Percentiles rank a stretch among this genome's conserved stretches.
These are phyloP conservation scores for Dicycla oo DNA, from an alignment of 2,888 invertebrate genomes.

Conservation along the genomic window DNA sequence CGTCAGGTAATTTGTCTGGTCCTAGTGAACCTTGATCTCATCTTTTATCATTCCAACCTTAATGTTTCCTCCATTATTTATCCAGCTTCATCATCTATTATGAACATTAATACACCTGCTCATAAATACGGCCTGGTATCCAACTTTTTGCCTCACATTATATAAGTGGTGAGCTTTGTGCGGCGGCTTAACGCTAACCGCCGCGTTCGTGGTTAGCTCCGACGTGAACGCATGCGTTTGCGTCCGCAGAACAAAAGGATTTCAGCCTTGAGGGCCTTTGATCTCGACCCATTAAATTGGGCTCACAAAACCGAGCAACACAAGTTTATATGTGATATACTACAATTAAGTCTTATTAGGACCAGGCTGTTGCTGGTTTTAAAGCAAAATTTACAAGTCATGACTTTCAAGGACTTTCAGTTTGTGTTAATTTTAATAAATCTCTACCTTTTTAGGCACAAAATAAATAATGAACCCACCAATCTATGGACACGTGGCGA, in stretches of 20 bases:
- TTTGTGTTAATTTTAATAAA: conserved; percentile 38
- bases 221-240: conserved; percentile 62
- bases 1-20: not conserved
- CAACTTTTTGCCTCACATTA: conserved; percentile 58
- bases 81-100: conserved; percentile 47
- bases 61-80: conserved; percentile 42
- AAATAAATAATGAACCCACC: not conserved
- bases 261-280: conserved; percentile 64
- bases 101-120: conserved; percentile 55
- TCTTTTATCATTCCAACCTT: conserved; percentile 5
- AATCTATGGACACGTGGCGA: not conserved
- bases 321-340: conserved; percentile 63
- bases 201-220: conserved; percentile 60
- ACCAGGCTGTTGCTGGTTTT: conserved; percentile 46
- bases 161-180: conserved; percentile 60
- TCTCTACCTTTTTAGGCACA: not conserved
- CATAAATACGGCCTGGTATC: conserved; percentile 56
- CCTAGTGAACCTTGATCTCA: conserved; percentile 12
- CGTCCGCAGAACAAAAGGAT: conserved; percentile 59
- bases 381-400: conserved; percentile 48
- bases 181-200: conserved; percentile 61
- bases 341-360: conserved; percentile 59
- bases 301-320: conserved; percentile 57
- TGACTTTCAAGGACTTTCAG: conserved; percentile 14
- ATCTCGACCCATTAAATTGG: conserved; percentile 68